Base-by-base conservation (phyloP, 1,140 invertebrate species). In the Globodera rostochiensis region DNA sequence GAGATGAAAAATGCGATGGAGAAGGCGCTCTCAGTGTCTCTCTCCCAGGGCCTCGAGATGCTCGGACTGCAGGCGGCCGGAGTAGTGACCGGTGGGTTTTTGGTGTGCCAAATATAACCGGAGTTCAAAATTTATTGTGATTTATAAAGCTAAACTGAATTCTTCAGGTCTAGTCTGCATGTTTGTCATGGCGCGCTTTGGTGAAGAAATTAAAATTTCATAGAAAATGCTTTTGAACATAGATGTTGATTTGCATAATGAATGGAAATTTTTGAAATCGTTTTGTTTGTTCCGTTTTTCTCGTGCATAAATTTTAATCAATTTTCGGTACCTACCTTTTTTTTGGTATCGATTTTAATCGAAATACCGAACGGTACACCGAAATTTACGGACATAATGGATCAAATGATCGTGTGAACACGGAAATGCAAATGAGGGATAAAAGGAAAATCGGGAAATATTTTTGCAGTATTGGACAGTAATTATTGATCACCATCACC, bases 1-100 rank as follows among this genome's bases (percentile, higher is more conserved):
- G 87, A 89, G 77, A 89, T 89, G 88, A 90, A 89, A 76, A 88
- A 90, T 73, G 88, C 87, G 49, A 89, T 89, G 88, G 88, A 89
- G 79, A 88, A 89, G 53, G 73, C 80, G 6, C 80, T 89, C n/a
- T 82, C 86, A 66, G 80, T 89, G 19, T 86, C 83, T 8, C 78
- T 89, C 9, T 70, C 66, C n/a, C 74, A 84, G 50, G 86, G 88
- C 67, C 70, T 89, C n/a, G 85, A 89, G 57, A 87, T 89, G 45
- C 79, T 89, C 19, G 79, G 85, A 53, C 82, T 89, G 11, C 88
- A 89, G 77, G 80, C 82, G 6, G 53, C 70, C n/a, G 86, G 86
- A 19, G 74, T 87, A 7, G 46, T 85, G 50, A 78, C 77, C 36
- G 77, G 77, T 78, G 70, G 15, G 8, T 36, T 36, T 36, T 36